Base-by-base conservation (phyloP, 2,888 invertebrate genomes). In the Sinhomidia bicolor region DNA sequence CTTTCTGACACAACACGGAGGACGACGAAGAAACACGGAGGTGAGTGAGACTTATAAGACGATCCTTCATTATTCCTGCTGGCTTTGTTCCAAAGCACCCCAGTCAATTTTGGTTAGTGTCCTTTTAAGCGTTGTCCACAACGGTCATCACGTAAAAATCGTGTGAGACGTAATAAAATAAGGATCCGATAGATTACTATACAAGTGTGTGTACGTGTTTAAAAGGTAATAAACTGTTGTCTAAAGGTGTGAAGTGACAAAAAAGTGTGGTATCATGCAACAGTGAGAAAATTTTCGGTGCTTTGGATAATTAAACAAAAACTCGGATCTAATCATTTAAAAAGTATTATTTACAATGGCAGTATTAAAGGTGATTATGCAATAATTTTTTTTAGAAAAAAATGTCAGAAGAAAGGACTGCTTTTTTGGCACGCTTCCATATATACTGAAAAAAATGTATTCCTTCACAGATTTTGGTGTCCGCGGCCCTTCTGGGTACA, bases 361-460 rank as follows among this genome's bases (percentile, higher is more conserved):
- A 85, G 85, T 78, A 65, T 78, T 85, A 60, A 85, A 85, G 85
- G 85, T 86, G 80, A 86, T 29, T 26, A 41, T 17, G 17, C n/a
- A 41, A 36, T 41, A 17, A 29, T 65, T 29, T n/a, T 23, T 65
- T 29, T 32, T 65, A n/a, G n/a, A n/a, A n/a, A n/a, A n/a, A n/a
- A n/a, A n/a, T n/a, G n/a, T n/a, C n/a, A n/a, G n/a, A n/a, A n/a
- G n/a, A n/a, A n/a, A n/a, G n/a, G n/a, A n/a, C n/a, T n/a, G n/a
- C n/a, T 47, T 54, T 47, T 47, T 57, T 9, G n/a, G n/a, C 76
- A 44, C 9, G 20, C n/a, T 51, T 36, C 36, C 36, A 36, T 3
- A 5, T 36, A 5, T 36, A n/a, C n/a, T n/a, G n/a, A 47, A n/a
- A 47, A 44, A 76, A 41, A 76, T 51, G 44, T 20, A 44, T 9